Evolutionary conservation across 1,140 invertebrate species (phyloP), one percentile per base, ranked within the genome.

Genomic region (Camponotus floridanus): DNA sequence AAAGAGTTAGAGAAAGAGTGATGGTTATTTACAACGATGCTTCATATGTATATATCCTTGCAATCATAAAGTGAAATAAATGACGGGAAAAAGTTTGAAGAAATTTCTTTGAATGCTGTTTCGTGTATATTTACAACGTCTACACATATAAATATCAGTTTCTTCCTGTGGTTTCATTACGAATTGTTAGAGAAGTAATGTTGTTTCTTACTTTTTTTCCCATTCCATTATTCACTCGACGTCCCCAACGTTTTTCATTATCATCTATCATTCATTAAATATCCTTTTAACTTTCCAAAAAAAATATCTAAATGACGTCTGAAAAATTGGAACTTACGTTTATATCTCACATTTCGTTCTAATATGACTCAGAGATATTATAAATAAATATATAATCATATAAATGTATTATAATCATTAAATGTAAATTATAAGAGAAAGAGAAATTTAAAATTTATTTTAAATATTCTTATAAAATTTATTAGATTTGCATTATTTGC

Each of bases 41-140:
- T 89, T 88, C 87, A 76, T 88, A 70, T 86, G 71, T 86, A 76
- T 86, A 88, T 89, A 86, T 83, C 84, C 83, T 88, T 88, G 88
- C 76, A 83, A 83, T 89, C 85, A 65, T 80, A 83, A 79, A 83
- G 64, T 88, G 86, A 89, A 89, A 89, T 89, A 89, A 89, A 89
- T 65, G 26, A 83, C 55, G 26, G 39, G 36, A 83, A 51, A 51
- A 83, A 83, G 39, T 83, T 83, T 83, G 68, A 31, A 74, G 39
- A 61, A 74, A 73, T 31, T 73, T 61, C 5, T n/a, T 73, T 59
- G 55, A 83, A 62, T 73, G 26, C 18, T 39, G 9, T 36, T 21
- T 61, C 39, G 8, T 42, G 36, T 79, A 3, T 55, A 70, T 45
- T 73, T 61, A 18, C 26, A 61, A 26, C 26, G 9, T 33, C 26